phyloP scores from a whole-genome alignment of 1,140 invertebrate species.

The Drosophila sp. region DNA sequence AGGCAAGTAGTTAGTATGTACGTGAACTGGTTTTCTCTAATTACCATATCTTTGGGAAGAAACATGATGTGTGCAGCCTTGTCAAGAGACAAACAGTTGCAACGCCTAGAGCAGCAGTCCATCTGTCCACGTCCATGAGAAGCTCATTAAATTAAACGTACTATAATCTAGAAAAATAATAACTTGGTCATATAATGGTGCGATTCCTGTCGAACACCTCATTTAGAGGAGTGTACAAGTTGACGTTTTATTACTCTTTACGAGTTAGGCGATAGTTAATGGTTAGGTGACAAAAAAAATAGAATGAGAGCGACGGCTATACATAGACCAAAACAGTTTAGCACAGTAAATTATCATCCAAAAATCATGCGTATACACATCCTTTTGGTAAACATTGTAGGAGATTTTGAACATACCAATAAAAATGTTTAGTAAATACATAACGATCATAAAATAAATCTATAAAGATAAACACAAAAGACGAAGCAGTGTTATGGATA shows the following conservation, averaged over 20 bases:
- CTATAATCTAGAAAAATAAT: not conserved
- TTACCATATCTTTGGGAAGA: not conserved
- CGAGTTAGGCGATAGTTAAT: not conserved
- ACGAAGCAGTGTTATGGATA: no score
- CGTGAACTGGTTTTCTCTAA: not conserved
- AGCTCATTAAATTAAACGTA: not conserved
- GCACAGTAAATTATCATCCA: no score
- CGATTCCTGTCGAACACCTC: not conserved
- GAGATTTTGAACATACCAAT: no score
- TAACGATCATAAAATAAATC: no score
- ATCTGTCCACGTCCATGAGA: not conserved
- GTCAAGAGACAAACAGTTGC: constrained; percentile 1
- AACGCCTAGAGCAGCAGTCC: not conserved
- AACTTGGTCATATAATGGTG: not conserved
- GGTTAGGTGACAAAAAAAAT: not conserved
- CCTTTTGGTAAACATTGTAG: no score
- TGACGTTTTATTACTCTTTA: not conserved
- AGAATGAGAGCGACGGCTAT: no score
- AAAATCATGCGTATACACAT: no score
- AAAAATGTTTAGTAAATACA: no score
- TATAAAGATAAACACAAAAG: no score
- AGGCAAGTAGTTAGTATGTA: not conserved
- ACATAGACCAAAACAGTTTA: no score
- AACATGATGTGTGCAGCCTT: not conserved
- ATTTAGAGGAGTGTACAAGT: not conserved